Conservation (phyloP, 2,113 vertebrate genomes). For the Asarcornis scutulata region DNA sequence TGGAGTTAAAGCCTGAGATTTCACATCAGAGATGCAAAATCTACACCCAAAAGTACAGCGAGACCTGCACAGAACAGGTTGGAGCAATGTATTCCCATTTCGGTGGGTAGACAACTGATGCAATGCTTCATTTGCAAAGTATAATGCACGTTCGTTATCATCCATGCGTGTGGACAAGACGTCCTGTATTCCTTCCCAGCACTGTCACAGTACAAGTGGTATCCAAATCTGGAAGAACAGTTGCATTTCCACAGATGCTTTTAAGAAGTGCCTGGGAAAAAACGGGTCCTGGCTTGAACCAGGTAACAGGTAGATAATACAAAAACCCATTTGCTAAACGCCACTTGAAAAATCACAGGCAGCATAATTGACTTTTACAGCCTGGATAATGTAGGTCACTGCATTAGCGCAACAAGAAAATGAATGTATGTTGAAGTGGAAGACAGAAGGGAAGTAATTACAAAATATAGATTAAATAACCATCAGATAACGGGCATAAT, state of each 20-base stretch:
- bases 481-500: conserved; percentile 70
- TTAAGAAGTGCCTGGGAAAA: not conserved
- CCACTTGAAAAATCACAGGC: conserved; percentile 67
- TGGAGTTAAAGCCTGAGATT: not conserved
- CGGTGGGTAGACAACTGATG: not conserved
- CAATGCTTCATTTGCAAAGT: not conserved
- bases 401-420: conserved; percentile 51
- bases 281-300: not conserved
- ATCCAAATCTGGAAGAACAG: not conserved
- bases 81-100: not conserved
- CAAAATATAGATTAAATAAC: conserved; percentile 74
- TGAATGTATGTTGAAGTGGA: conserved; percentile 46
- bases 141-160: not conserved
- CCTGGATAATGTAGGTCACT: conserved; percentile 70
- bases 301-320: not conserved
- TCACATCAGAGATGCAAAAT: not conserved
- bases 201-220: not conserved
- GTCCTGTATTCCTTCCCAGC: not conserved
- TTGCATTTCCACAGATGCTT: not conserved
- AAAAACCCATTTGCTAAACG: conserved; percentile 38
- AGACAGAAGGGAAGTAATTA: conserved; percentile 75
- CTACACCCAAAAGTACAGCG: not conserved
- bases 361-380: conserved; percentile 58
- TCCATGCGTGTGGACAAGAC: not conserved
- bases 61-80: not conserved